These are phyloP conservation scores for Alectoris magna DNA, from an alignment of 2,797 vertebrate species.

Conservation along the genomic window DNA sequence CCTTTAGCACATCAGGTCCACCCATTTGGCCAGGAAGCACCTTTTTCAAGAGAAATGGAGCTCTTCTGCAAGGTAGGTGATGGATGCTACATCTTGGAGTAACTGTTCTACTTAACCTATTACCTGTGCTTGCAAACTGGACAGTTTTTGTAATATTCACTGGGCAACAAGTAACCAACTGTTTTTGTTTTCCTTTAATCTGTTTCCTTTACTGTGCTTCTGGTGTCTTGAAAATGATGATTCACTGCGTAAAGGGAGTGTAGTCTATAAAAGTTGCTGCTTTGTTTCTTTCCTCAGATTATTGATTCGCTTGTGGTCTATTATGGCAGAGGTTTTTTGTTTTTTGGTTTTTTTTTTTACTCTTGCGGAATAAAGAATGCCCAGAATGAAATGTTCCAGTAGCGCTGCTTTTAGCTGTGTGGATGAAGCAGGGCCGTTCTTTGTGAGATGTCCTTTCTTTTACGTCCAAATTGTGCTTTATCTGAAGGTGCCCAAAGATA, in stretches of 20 bases:
- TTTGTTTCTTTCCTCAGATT: constrained; percentile 18
- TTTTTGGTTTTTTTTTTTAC: not conserved
- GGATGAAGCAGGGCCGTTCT: not conserved
- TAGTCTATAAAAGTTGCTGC: constrained; percentile 39
- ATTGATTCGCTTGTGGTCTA: constrained; percentile 23
- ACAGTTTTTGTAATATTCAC: not conserved
- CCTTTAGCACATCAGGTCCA: constrained; percentile 87
- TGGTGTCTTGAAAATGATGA: constrained; percentile 38
- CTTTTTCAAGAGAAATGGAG: constrained; percentile 95
- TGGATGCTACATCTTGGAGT: not conserved
- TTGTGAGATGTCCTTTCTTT: not conserved
- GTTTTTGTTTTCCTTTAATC: constrained; percentile 35
- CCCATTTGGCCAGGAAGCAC: constrained; percentile 95
- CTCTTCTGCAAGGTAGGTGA: constrained; percentile 93
- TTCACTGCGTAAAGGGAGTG: constrained; percentile 20
- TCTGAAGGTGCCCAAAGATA: not conserved
- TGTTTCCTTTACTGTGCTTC: constrained; percentile 6
- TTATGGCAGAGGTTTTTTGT: not conserved
- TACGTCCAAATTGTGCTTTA: not conserved
- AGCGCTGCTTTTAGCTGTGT: not conserved
- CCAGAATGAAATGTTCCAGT: not conserved
- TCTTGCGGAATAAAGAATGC: not conserved
- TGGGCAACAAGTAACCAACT: constrained; percentile 13
- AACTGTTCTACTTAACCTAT: not conserved
- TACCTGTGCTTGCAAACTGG: constrained; percentile 6